Evolutionary conservation across 2,888 invertebrate species (phyloP), one percentile per base, ranked within the genome.

Genomic region (Clepsis dumicolana): DNA sequence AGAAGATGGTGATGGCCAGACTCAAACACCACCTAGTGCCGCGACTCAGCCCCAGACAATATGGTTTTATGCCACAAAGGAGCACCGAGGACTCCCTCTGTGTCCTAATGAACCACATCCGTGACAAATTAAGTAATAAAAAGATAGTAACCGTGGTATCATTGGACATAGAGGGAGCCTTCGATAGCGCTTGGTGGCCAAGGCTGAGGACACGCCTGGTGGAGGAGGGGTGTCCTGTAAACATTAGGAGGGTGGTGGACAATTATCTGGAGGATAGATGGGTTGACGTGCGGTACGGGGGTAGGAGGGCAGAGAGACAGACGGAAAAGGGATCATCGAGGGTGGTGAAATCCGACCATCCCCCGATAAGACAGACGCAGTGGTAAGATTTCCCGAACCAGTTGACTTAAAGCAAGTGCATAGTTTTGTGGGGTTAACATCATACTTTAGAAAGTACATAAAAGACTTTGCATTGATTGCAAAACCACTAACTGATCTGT

Each of bases 391-490:
- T 60, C 75, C 75, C 16, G 50, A 66, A 41, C 76, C 74, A 12
- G 70, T 25, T 7, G 72, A 59, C 27, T 18, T 62, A 16, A 78
- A 72, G 52, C 72, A 74, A 56, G n/a, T 75, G 1, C 73, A 71
- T 0, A 73, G 73, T 53, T 75, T 76, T 54, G 27, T 75, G 21
- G 75, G 76, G 0, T 24, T 74, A 1, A 65, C 73, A 0, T 73
- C 72, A 3, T 76, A 74, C 32, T 76, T 76, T 16, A 54, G 76
- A 12, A 76, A 5, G 35, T 35, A 10, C 35, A n/a, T n/a, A n/a
- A n/a, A 35, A 12, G 35, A 10, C 1, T 35, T n/a, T 71, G 74
- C 73, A 8, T 0, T 57, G 8, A 71, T 74, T 24, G 72, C 74
- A 0, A 71, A 67, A 24, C 73, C 74, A 18, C 48, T 75, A 0